These are phyloP conservation scores for Tor tambroides DNA, from an alignment of 2,113 vertebrate species.

Conservation along the genomic window DNA sequence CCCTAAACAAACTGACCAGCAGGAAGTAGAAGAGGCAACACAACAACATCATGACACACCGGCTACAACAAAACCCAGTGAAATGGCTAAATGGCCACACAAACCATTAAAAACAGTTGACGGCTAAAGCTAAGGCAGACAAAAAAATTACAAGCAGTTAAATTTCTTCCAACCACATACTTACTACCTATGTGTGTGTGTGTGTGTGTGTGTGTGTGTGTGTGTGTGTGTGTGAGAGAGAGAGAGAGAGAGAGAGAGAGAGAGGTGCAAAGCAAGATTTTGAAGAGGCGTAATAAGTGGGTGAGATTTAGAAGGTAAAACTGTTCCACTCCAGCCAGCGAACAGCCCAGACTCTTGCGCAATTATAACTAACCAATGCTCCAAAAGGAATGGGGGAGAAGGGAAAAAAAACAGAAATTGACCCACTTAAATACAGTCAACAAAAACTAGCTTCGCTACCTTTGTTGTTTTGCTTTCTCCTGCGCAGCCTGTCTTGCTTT, in stretches of 20 bases:
- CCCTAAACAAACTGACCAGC: conserved; percentile 58
- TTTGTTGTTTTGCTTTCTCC: conserved; percentile 60
- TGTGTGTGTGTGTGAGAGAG: background rate
- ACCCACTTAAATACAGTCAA: conserved; percentile 77
- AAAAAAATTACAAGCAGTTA: background rate
- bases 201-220: background rate
- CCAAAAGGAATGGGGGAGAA: conserved; percentile 64
- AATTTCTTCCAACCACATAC: conserved; percentile 28
- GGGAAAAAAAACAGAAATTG: conserved; percentile 73
- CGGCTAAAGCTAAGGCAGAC: background rate
- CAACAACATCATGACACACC: background rate
- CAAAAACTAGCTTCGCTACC: conserved; percentile 69
- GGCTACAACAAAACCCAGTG: background rate
- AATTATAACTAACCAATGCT: conserved; percentile 80
- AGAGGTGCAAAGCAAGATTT: conserved; percentile 35
- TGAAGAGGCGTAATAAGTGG: conserved; percentile 17
- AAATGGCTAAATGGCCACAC: background rate
- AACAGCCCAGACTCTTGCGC: conserved; percentile 53
- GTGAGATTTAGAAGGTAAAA: conserved; percentile 36
- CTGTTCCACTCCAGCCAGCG: conserved; percentile 37
- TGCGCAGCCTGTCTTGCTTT: conserved; percentile 56
- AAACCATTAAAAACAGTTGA: conserved; percentile 18
- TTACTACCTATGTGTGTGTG: background rate
- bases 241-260: background rate
- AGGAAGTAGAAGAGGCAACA: conserved; percentile 1